Percentiles rank a stretch among this genome's conserved stretches.
phyloP scores from a whole-genome alignment of 2,797 vertebrate genomes.

The Tachyglossus aculeatus region DNA sequence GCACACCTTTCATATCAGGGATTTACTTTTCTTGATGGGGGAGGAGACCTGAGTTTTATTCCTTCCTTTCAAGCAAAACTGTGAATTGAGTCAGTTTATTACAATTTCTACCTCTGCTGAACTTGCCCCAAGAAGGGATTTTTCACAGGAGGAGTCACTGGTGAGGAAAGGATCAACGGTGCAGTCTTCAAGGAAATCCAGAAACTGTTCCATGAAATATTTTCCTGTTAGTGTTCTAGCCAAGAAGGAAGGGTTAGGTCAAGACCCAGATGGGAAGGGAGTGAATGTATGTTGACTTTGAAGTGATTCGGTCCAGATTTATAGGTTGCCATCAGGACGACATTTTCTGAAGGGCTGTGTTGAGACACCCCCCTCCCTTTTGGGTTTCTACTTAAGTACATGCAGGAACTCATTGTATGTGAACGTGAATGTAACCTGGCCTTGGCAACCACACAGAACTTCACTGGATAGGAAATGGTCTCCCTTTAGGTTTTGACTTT shows the following conservation, averaged over 20 bases:
- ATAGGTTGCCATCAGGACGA: not conserved
- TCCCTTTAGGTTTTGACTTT: not conserved
- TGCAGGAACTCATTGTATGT: too few relatives aligned
- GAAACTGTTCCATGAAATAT: too few relatives aligned
- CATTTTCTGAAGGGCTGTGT: not conserved
- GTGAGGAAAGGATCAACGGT: conserved; percentile 24
- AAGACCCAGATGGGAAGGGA: not conserved
- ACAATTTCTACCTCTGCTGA: conserved; percentile 10
- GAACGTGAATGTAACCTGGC: too few relatives aligned
- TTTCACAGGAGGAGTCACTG: too few relatives aligned
- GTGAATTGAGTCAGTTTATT: conserved; percentile 12
- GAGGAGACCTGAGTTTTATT: not conserved
- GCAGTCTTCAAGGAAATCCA: conserved; percentile 57
- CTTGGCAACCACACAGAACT: not conserved
- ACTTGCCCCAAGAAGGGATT: too few relatives aligned
- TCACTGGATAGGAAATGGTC: not conserved
- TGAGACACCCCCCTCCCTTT: not conserved
- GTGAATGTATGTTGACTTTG: not conserved
- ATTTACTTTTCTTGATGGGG: too few relatives aligned
- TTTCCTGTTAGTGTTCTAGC: too few relatives aligned
- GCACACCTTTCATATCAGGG: too few relatives aligned
- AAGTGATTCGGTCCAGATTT: not conserved
- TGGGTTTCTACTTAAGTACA: not conserved
- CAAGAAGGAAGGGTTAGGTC: not conserved
- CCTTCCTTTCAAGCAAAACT: not conserved